These are phyloP conservation scores for Morbakka virulenta DNA, from an alignment of 30 jellyfish, hydroid and myxozoan genomes.

Conservation along the genomic window DNA sequence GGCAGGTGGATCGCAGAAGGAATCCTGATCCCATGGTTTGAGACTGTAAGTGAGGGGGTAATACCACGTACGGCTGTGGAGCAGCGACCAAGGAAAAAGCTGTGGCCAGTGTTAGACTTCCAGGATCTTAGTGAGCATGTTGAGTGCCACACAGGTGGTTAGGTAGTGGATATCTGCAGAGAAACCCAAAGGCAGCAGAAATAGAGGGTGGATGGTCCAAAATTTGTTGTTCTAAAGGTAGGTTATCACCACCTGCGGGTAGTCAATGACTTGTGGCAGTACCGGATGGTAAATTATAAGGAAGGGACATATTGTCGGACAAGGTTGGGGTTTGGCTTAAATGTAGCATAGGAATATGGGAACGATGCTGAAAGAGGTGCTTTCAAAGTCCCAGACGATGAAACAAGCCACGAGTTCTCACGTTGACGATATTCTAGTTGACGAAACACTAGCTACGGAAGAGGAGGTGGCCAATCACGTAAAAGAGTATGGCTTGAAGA, in stretches of 20 bases:
- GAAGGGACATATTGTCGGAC: too few relatives aligned
- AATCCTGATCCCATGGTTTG: conserved; percentile 5
- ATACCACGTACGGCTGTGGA: conserved; percentile 33
- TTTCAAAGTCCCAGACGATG: too few relatives aligned
- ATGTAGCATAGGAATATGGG: too few relatives aligned
- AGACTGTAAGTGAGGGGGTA: conserved; percentile 6
- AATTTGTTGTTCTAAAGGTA: conserved; percentile 13
- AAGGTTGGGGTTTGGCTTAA: too few relatives aligned
- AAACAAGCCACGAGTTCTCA: too few relatives aligned
- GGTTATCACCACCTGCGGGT: conserved; percentile 17
- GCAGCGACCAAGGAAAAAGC: conserved; percentile 15
- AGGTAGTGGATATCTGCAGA: conserved; percentile 12
- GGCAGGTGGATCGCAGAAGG: conserved; percentile 13
- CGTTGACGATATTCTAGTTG: too few relatives aligned
- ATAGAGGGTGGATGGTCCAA: background rate
- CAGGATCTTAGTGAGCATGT: conserved; percentile 12
- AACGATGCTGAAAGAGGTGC: too few relatives aligned
- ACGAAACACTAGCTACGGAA: too few relatives aligned
- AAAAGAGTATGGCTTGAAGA: too few relatives aligned
- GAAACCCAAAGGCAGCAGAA: conserved; percentile 23
- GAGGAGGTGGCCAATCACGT: too few relatives aligned
- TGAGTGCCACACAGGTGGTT: conserved; percentile 27
- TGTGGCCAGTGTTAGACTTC: conserved; percentile 37
- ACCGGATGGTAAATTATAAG: too few relatives aligned
- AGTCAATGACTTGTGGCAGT: conserved; percentile 9